These are phyloP conservation scores for Perca flavescens DNA, from an alignment of 2,113 vertebrate species.

Conservation along the genomic window DNA sequence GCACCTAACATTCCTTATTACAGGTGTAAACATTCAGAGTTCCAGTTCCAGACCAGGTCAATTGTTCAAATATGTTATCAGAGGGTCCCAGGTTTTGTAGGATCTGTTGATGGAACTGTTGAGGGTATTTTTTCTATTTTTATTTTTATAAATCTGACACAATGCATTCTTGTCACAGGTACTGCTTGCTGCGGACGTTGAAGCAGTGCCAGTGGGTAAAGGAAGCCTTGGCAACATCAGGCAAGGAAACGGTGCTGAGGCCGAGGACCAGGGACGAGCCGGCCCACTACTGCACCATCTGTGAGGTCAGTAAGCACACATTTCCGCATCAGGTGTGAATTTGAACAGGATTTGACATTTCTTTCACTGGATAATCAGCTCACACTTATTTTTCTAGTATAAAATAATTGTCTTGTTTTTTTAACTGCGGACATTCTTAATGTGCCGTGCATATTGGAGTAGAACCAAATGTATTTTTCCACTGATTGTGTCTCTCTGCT, in stretches of 20 bases:
- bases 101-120: too few relatives aligned
- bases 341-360: constrained; percentile 49
- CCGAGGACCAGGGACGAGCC: constrained; percentile 94
- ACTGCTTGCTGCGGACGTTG: constrained; percentile 96
- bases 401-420: constrained; percentile 6
- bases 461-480: background rate
- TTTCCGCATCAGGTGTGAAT: constrained; percentile 35
- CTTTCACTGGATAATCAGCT: background rate
- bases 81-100: too few relatives aligned
- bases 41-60: too few relatives aligned
- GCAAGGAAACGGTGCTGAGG: constrained; percentile 95
- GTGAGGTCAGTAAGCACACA: constrained; percentile 87
- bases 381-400: constrained; percentile 10
- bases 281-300: constrained; percentile 99
- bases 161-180: constrained; percentile 68
- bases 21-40: too few relatives aligned
- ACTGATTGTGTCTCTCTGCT: background rate
- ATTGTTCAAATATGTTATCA: too few relatives aligned
- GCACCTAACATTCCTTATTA: too few relatives aligned
- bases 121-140: too few relatives aligned
- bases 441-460: background rate
- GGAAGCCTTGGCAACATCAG: constrained; percentile 91
- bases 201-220: constrained; percentile 98
- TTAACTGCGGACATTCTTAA: background rate
- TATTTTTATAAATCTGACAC: too few relatives aligned